Percentiles rank a stretch among this genome's conserved stretches.
Conservation (phyloP, 2,888 invertebrate genomes). For the Xestia c-nigrum region DNA sequence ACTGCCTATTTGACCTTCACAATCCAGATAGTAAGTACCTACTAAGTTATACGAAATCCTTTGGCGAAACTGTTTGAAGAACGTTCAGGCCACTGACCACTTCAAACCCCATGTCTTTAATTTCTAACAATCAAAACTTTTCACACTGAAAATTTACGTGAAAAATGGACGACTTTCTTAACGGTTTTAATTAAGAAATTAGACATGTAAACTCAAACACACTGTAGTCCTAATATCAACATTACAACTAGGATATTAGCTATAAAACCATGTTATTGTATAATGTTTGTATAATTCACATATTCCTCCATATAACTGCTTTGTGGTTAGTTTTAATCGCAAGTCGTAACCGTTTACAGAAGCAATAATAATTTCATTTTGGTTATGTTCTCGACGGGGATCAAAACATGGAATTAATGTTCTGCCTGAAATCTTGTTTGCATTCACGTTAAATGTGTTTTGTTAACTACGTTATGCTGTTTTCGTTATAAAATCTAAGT, state of each 20-base stretch:
- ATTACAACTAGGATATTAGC: constrained; percentile 76
- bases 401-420: constrained; percentile 84
- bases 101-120: background rate
- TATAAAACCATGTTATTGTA: constrained; percentile 71
- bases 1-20: too few relatives aligned
- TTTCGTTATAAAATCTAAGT: constrained; percentile 75
- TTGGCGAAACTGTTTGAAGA: too few relatives aligned
- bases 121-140: background rate
- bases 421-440: constrained; percentile 74
- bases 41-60: too few relatives aligned
- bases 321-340: constrained; percentile 87
- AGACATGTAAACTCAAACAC: background rate
- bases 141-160: background rate
- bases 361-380: constrained; percentile 88
- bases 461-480: constrained; percentile 69
- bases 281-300: constrained; percentile 56
- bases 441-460: constrained; percentile 76
- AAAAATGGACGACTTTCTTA: background rate
- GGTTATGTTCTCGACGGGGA: constrained; percentile 77
- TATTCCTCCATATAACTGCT: constrained; percentile 68
- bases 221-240: constrained; percentile 72
- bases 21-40: too few relatives aligned
- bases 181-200: background rate
- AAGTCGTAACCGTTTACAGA: constrained; percentile 87
- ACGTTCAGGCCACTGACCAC: too few relatives aligned